phyloP scores from a whole-genome alignment of 2,888 invertebrate genomes.

The Lasioglossum vierecki region DNA sequence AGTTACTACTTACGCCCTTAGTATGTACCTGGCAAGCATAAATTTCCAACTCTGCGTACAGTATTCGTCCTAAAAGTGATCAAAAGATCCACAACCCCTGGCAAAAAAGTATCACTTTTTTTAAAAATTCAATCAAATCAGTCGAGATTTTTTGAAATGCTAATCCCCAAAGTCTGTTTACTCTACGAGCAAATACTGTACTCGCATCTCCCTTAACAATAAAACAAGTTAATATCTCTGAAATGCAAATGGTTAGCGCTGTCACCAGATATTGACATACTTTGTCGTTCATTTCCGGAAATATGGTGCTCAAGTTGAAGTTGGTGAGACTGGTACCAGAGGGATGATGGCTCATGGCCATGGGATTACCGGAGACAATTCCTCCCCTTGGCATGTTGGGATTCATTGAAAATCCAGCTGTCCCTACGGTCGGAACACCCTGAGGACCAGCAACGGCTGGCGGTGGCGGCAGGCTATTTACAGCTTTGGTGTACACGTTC shows the following conservation, averaged over 20 bases:
- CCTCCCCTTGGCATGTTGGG: constrained; percentile 73
- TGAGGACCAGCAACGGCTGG: constrained; percentile 66
- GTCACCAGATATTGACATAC: constrained; percentile 38
- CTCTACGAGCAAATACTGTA: background rate
- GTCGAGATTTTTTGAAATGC: too few species aligned
- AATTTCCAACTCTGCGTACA: background rate
- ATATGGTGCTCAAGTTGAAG: constrained; percentile 93
- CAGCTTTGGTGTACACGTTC: constrained; percentile 75
- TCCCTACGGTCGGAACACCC: constrained; percentile 61
- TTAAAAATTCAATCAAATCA: too few species aligned
- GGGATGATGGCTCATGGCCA: constrained; percentile 80
- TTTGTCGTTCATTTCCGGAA: constrained; percentile 91
- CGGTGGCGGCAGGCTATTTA: constrained; percentile 69
- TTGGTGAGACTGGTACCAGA: constrained; percentile 88
- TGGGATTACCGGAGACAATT: constrained; percentile 74
- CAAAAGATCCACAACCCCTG: background rate
- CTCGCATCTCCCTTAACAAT: background rate
- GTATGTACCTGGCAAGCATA: background rate
- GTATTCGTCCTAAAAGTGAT: background rate
- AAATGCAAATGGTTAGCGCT: background rate
- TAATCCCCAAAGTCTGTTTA: too few species aligned
- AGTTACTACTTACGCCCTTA: constrained; percentile 3
- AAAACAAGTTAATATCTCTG: background rate
- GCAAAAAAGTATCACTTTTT: too few species aligned
- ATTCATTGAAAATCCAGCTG: constrained; percentile 70